These are phyloP conservation scores for Acarapis woodi DNA, from an alignment of 1,140 invertebrate species.

Conservation along the genomic window DNA sequence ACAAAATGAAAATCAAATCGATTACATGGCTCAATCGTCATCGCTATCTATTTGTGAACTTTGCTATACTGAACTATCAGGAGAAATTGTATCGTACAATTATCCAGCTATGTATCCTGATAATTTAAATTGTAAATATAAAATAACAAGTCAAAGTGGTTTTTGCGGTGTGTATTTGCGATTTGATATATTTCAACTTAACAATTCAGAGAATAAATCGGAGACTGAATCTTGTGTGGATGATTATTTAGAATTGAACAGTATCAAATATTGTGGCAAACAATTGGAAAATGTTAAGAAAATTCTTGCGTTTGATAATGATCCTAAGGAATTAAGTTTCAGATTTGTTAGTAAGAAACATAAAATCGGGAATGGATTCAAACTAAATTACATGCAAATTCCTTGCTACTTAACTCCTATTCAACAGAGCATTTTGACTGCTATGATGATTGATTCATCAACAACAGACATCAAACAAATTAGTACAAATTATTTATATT, in stretches of 20 bases:
- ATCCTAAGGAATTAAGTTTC: slow-evolving; percentile 9
- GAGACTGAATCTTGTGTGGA: slow-evolving; percentile 9
- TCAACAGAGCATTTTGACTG: too few species aligned
- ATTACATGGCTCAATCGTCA: background rate
- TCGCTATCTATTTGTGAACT: slow-evolving; percentile 10
- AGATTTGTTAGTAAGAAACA: slow-evolving; percentile 10
- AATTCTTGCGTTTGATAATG: slow-evolving; percentile 8
- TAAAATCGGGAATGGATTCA: slow-evolving; percentile 11
- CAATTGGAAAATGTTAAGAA: slow-evolving; percentile 12
- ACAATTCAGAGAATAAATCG: slow-evolving; percentile 7
- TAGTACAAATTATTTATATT: too few species aligned
- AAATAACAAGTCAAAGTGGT: slow-evolving; percentile 10
- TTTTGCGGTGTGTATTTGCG: slow-evolving; percentile 12
- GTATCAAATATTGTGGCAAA: slow-evolving; percentile 13
- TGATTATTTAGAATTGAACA: slow-evolving; percentile 14
- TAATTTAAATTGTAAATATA: slow-evolving; percentile 11
- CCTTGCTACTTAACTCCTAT: too few species aligned
- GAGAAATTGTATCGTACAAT: slow-evolving; percentile 11
- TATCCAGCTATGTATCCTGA: slow-evolving; percentile 12
- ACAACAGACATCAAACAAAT: background rate
- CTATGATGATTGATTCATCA: background rate
- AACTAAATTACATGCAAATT: slow-evolving; percentile 9
- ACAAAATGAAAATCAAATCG: too few species aligned
- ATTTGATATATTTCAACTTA: slow-evolving; percentile 13
- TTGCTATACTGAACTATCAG: slow-evolving; percentile 11